Percentiles rank a stretch among this genome's conserved stretches.
phyloP scores from a whole-genome alignment of 2,113 vertebrate species.

The Apodemus sylvaticus region DNA sequence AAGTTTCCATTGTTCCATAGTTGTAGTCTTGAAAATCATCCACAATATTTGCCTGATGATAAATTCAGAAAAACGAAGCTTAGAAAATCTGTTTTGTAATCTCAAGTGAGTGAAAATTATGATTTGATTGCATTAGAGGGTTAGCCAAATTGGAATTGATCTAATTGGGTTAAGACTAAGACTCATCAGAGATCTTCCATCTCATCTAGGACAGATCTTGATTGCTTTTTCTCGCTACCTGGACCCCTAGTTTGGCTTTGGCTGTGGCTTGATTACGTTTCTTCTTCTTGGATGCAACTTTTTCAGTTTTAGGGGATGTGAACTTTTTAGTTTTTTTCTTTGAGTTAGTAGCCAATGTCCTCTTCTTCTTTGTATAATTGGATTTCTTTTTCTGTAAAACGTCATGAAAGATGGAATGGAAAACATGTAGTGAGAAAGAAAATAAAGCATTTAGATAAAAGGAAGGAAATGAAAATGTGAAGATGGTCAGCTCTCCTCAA shows the following conservation, averaged over 20 bases:
- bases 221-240: conserved; percentile 88
- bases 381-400: conserved; percentile 95
- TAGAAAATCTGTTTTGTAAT: background rate
- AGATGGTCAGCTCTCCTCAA: conserved; percentile 32
- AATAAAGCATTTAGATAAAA: conserved; percentile 77
- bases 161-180: conserved; percentile 88
- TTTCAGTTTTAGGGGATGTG: conserved; percentile 93
- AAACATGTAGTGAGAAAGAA: conserved; percentile 84
- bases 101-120: conserved; percentile 79
- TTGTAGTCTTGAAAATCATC: conserved; percentile 92
- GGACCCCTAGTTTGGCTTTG: conserved; percentile 94
- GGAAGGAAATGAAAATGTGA: conserved; percentile 74
- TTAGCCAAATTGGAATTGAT: conserved; percentile 85
- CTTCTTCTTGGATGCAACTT: conserved; percentile 93
- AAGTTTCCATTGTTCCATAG: conserved; percentile 91
- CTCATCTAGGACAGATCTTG: conserved; percentile 92
- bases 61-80: conserved; percentile 65
- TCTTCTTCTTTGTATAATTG: conserved; percentile 95
- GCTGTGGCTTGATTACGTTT: conserved; percentile 91
- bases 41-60: conserved; percentile 91
- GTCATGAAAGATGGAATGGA: conserved; percentile 88
- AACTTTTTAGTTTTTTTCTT: conserved; percentile 92
- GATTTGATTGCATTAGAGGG: conserved; percentile 82
- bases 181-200: conserved; percentile 96
- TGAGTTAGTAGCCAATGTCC: conserved; percentile 92